These are phyloP conservation scores for Falco concolor DNA, from an alignment of 2,797 vertebrate genomes.

Conservation along the genomic window DNA sequence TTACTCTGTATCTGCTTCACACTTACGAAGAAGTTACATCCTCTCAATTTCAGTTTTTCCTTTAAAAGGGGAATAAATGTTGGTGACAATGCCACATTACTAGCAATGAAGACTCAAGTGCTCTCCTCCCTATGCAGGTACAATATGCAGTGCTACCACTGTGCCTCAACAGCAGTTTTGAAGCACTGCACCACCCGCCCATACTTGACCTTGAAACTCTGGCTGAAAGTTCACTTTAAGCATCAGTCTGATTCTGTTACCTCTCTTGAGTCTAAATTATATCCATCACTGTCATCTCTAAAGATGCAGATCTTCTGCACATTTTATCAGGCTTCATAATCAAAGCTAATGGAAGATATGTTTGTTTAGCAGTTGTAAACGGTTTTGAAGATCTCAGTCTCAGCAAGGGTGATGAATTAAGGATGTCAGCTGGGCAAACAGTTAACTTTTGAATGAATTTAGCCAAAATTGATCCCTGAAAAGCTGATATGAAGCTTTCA, in stretches of 20 bases:
- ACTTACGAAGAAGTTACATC: background rate
- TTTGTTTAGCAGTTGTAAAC: constrained; percentile 20
- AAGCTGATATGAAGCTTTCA: background rate
- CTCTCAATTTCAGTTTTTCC: background rate
- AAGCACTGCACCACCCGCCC: background rate
- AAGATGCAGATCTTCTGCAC: background rate
- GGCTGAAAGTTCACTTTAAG: background rate
- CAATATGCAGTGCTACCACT: background rate
- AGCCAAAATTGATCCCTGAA: background rate
- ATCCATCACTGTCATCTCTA: background rate
- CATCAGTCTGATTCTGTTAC: background rate
- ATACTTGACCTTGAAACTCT: background rate
- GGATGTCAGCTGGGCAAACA: constrained; percentile 6
- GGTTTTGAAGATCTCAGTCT: background rate
- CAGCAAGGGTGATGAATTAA: constrained; percentile 7
- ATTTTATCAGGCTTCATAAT: background rate
- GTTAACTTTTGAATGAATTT: constrained; percentile 14
- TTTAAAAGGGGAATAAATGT: background rate
- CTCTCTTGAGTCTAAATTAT: background rate
- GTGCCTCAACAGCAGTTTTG: background rate
- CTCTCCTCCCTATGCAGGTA: background rate
- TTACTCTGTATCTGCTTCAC: background rate
- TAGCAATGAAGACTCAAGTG: background rate
- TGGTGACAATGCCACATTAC: background rate
- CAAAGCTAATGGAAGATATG: background rate